A percentile compares a stretch with the other conserved stretches of the same genome.
Evolutionary conservation across 2,888 invertebrate species (phyloP).

Genomic region (Leptinotarsa haldemani): DNA sequence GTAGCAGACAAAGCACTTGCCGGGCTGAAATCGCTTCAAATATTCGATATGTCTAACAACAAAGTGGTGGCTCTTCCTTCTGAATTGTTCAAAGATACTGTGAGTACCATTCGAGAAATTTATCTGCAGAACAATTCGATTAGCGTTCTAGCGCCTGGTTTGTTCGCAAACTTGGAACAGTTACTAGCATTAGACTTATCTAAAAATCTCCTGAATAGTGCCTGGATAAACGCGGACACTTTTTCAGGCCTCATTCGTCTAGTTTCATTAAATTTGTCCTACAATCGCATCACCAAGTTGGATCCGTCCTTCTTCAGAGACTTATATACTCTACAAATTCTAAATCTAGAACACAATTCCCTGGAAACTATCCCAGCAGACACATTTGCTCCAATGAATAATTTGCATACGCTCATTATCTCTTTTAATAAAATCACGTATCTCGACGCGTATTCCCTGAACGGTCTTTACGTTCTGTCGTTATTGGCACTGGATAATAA

Average conservation of each 20-base stretch:
- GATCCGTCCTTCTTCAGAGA: constrained; percentile 88
- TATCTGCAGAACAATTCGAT: constrained; percentile 93
- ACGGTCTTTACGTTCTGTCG: constrained; percentile 88
- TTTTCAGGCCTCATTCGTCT: constrained; percentile 90
- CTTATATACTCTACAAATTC: constrained; percentile 85
- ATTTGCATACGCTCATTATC: constrained; percentile 87
- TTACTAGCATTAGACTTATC: constrained; percentile 86
- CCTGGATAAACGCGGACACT: constrained; percentile 87
- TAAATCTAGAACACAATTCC: constrained; percentile 87
- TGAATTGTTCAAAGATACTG: constrained; percentile 83
- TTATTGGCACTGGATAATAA: constrained; percentile 89
- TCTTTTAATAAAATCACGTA: constrained; percentile 88
- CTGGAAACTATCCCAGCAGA: constrained; percentile 87
- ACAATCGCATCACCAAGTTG: constrained; percentile 84
- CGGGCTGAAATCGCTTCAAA: constrained; percentile 83
- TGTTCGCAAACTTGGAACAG: constrained; percentile 87
- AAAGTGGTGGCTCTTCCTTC: constrained; percentile 89
- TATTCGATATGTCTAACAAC: constrained; percentile 91
- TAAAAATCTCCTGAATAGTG: constrained; percentile 85
- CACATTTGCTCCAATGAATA: constrained; percentile 91
- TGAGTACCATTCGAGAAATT: constrained; percentile 85
- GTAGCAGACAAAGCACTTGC: constrained; percentile 86
- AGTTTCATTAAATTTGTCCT: constrained; percentile 86
- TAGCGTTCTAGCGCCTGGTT: constrained; percentile 83
- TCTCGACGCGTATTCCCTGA: constrained; percentile 86